Conservation (phyloP, 2,113 vertebrate species). For the Oenanthe melanoleuca region DNA sequence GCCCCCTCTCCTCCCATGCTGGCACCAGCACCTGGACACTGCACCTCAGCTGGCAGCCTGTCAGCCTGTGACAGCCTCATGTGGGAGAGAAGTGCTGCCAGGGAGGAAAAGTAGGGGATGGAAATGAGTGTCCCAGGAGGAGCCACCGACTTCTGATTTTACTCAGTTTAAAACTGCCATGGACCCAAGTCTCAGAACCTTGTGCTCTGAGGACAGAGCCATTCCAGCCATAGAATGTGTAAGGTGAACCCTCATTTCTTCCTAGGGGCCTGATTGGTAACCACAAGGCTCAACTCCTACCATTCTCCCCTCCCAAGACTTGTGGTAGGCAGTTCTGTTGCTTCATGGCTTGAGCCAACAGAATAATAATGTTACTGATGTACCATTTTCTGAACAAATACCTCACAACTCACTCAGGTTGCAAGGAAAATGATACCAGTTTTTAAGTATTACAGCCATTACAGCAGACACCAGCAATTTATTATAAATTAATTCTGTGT, state of each 20-base stretch:
- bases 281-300: not conserved
- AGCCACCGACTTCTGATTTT: not conserved
- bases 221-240: rapidly evolving
- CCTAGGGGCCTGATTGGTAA: not conserved
- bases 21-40: not conserved
- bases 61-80: not conserved
- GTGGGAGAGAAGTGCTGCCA: not conserved
- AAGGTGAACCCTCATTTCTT: not conserved
- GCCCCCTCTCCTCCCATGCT: not conserved
- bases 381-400: not conserved
- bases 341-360: not conserved
- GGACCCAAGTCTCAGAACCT: not conserved
- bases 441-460: not conserved
- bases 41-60: not conserved
- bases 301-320: not conserved
- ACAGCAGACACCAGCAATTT: not conserved
- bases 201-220: not conserved
- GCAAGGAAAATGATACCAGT: not conserved
- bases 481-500: not conserved
- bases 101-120: not conserved
- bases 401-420: not conserved
- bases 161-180: not conserved
- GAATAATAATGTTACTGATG: not conserved
- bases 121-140: not conserved
- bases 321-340: not conserved